Evolutionary conservation across 92 coral and sea anemone genomes (phyloP), one percentile per base, ranked within the genome.

Genomic region (Paramuricea clavata): DNA sequence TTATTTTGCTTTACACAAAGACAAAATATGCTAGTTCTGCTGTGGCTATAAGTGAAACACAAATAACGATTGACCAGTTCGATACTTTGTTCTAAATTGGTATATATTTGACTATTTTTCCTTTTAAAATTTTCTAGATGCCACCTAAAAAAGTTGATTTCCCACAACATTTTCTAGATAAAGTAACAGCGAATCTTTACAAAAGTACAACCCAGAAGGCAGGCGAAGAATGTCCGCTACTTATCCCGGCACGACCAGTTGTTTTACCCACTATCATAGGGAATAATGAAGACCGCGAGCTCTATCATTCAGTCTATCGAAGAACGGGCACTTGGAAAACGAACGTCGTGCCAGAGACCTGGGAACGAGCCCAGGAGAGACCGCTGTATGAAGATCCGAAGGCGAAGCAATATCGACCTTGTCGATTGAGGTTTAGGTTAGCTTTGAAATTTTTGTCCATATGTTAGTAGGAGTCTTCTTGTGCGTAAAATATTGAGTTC

Each of bases 291-390:
- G 84, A 79, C 50, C 41, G 72, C 41, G 73, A 79, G 31, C 36
- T 79, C 0, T 79, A 33, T 41, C 84, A 79, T 60, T 79, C 84
- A 34, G 71, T 79, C 17, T 79, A 33, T 42, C 28, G 36, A 17
- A 79, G 84, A 15, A 79, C n/a, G 12, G 84, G 84, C n/a, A 60
- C 72, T 15, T 79, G 84, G 84, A 79, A 79, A 47, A 41, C 72
- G 5, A 41, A 59, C 22, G 72, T 79, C 27, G 81, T 76, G 34
- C 84, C 49, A 4, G 57, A 60, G 7, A 5, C 25, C 35, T 79
- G 84, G 84, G 84, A 79, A 30, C 82, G 68, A 56, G 35, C 27
- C 25, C 82, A 76, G 23, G 82, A 27, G 36, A 76, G 82, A 54
- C 67, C 68, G 27, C 49, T 49, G 28, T 52, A 76, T 19, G 82